phyloP scores from a whole-genome alignment of 2,888 invertebrate genomes.

The Eugnorisma glareosa region DNA sequence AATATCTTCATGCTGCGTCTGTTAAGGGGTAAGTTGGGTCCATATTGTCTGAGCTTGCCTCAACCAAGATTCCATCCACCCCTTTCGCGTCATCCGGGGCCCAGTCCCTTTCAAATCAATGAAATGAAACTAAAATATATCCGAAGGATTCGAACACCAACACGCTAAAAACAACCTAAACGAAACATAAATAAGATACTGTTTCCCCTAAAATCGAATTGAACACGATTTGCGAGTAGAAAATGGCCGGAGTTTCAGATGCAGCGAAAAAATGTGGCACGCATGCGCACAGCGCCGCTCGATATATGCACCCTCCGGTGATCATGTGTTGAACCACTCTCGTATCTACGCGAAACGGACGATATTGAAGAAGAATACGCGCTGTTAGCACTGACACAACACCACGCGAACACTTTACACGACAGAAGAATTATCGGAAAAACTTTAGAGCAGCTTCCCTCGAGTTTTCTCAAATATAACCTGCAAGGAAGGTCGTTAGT shows the following conservation, averaged over 20 bases:
- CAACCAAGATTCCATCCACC: conserved; percentile 36
- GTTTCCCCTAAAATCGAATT: conserved; percentile 47
- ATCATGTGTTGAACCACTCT: conserved; percentile 75
- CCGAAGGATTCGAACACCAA: conserved; percentile 16
- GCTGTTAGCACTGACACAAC: conserved; percentile 57
- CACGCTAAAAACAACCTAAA: conserved; percentile 52
- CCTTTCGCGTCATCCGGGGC: conserved; percentile 32
- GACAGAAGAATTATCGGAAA: conserved; percentile 18
- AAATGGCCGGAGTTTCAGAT: conserved; percentile 83
- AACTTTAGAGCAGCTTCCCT: conserved; percentile 38
- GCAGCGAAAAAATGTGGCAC: conserved; percentile 85
- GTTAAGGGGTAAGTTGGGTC: conserved; percentile 2
- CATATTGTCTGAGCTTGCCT: conserved; percentile 14
- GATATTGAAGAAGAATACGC: conserved; percentile 14
- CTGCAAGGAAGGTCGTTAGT: conserved; percentile 59
- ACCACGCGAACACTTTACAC: conserved; percentile 60
- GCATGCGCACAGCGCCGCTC: conserved; percentile 88
- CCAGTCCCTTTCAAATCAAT: conserved; percentile 49
- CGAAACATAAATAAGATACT: conserved; percentile 47
- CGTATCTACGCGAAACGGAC: conserved; percentile 21
- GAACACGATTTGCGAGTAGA: conserved; percentile 79
- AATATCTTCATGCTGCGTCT: conserved; percentile 22
- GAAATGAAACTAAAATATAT: conserved; percentile 43
- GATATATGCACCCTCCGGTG: conserved; percentile 87
- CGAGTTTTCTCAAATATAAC: conserved; percentile 57